A percentile compares a stretch with the other conserved stretches of the same genome.
phyloP scores from a whole-genome alignment of 2,797 vertebrate genomes.

The Babyrousa celebensis region DNA sequence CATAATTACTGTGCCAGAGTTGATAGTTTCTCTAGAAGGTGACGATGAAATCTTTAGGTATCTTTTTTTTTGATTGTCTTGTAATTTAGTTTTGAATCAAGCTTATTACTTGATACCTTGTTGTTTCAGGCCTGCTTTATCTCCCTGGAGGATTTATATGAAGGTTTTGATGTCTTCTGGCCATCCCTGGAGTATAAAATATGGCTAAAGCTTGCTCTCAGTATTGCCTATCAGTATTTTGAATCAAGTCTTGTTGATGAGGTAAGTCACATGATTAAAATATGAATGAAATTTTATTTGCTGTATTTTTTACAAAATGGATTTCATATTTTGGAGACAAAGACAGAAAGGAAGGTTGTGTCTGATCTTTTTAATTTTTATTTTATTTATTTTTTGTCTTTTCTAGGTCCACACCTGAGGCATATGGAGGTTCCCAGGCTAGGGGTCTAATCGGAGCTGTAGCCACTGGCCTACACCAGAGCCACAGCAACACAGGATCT shows the following conservation, averaged over 20 bases:
- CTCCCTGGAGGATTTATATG: slow-evolving; percentile 84
- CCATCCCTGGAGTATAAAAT: slow-evolving; percentile 86
- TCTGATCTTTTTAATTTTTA: not conserved
- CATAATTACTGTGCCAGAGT: not conserved
- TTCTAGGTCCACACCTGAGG: no score
- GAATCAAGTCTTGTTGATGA: slow-evolving; percentile 66
- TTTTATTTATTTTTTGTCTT: no score
- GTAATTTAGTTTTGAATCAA: not conserved
- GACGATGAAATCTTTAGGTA: not conserved
- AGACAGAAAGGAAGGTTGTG: not conserved
- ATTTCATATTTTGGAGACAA: slow-evolving; percentile 35
- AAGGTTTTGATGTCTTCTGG: slow-evolving; percentile 86
- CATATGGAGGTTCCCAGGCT: no score
- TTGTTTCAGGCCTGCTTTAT: slow-evolving; percentile 85
- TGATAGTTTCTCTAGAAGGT: not conserved
- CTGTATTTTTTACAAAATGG: not conserved
- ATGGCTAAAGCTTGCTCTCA: slow-evolving; percentile 83
- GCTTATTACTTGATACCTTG: not conserved
- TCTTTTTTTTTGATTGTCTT: not conserved
- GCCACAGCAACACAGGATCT: no score
- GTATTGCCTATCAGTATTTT: slow-evolving; percentile 78
- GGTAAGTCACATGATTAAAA: slow-evolving; percentile 70
- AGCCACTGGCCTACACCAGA: no score
- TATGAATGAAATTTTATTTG: not conserved
- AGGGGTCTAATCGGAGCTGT: no score